Evolutionary conservation across 2,888 invertebrate species (phyloP), one percentile per base, ranked within the genome.

Genomic region (Synanthedon andrenaeformis): DNA sequence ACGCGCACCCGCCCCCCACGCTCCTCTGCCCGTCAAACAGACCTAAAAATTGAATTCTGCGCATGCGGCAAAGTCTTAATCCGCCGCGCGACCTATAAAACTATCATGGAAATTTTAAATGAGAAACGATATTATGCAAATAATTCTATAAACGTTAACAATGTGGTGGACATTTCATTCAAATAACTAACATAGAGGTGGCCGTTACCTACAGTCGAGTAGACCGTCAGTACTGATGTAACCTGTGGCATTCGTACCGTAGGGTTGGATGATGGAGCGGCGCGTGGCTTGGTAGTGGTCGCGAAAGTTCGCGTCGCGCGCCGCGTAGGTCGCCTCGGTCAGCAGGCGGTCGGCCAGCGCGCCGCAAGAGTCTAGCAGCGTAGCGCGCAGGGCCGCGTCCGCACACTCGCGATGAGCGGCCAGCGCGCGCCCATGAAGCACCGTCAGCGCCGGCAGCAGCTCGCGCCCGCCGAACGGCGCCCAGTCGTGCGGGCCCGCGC

Each of bases 211-310:
- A 17, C 17, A 17, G n/a, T n/a, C n/a, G n/a, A n/a, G n/a, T n/a
- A n/a, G n/a, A n/a, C n/a, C n/a, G n/a, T n/a, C n/a, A 17, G 23
- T 23, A 23, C 28, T 8, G 28, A 35, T 35, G 28, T 35, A 35
- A 35, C 8, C 5, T 8, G 8, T 35, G 35, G 10, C 10, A 8
- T 35, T 35, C 89, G 79, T 65, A 93, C 93, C 80, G 62, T 93
- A 83, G 0, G 93, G 91, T 51, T 89, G 89, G 58, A 94, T 93
- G 50, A 92, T 76, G 59, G 91, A 90, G 17, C 88, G 79, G 52
- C 94, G 80, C 67, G 93, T 91, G 1, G 89, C 81, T 63, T 92
- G 91, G 66, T 92, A 95, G 55, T 91, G 90, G 53, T 62, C 69
- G 8, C 55, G 58, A 5, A 66, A 58, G 57, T 56, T 62, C 14